phyloP scores from a whole-genome alignment of 2,888 invertebrate species.

The Leptarthrus brevirostris region DNA sequence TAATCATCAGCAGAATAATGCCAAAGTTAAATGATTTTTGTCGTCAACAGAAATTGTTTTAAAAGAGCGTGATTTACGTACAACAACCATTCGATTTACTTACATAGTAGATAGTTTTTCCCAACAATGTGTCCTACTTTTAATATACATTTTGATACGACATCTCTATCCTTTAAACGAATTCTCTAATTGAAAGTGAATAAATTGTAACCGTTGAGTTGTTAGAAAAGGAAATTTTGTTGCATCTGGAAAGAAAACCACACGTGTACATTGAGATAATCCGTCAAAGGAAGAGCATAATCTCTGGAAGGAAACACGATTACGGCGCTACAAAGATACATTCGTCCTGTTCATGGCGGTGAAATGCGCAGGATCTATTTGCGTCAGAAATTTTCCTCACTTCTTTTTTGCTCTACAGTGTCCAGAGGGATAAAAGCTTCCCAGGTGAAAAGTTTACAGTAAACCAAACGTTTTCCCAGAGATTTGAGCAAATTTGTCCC shows the following conservation, averaged over 20 bases:
- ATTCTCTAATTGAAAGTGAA: too few species aligned
- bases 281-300: neutral
- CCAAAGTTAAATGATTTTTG: too few species aligned
- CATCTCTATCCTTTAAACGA: too few species aligned
- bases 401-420: neutral
- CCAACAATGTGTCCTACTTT: too few species aligned
- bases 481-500: slow-evolving; percentile 34
- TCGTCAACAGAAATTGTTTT: too few species aligned
- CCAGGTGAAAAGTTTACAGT: slow-evolving; percentile 35
- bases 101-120: too few species aligned
- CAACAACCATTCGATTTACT: too few species aligned
- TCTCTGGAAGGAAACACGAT: too few species aligned
- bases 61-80: too few species aligned
- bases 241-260: neutral
- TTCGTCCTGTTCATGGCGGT: neutral
- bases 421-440: slow-evolving; percentile 39
- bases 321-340: neutral
- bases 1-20: too few species aligned
- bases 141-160: too few species aligned
- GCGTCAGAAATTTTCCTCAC: slow-evolving; percentile 3
- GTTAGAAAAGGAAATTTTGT: neutral
- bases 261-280: neutral
- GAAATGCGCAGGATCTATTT: slow-evolving; percentile 23
- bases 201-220: neutral
- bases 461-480: slow-evolving; percentile 8